phyloP scores from a whole-genome alignment of 1,140 invertebrate species.

The Cardiocondyla obscurior region DNA sequence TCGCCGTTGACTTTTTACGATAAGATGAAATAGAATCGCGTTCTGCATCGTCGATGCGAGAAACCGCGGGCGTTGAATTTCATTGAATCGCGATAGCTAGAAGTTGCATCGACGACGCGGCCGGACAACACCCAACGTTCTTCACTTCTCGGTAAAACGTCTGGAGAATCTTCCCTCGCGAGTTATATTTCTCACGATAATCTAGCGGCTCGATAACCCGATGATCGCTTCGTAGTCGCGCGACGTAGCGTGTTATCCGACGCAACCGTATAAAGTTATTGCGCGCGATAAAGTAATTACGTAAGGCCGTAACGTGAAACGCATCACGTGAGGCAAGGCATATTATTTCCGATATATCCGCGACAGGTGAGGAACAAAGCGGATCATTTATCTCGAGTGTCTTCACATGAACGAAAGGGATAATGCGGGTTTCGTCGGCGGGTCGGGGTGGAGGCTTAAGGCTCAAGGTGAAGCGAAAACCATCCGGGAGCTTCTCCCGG shows the following conservation, averaged over 20 bases:
- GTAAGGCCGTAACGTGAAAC: too few species aligned
- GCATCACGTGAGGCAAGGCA: too few species aligned
- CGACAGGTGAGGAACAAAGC: neutral
- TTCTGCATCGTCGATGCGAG: neutral
- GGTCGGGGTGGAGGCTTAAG: neutral
- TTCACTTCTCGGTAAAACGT: conserved; percentile 2
- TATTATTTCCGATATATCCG: neutral
- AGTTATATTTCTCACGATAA: neutral
- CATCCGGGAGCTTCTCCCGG: neutral
- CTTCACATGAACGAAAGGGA: neutral
- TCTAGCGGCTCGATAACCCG: neutral
- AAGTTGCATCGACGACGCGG: neutral
- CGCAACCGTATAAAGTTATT: neutral
- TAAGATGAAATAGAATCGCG: conserved; percentile 52
- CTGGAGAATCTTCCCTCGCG: neutral
- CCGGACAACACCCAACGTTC: conserved; percentile 25
- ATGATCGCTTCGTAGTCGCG: neutral
- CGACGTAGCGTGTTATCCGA: neutral
- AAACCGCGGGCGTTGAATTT: conserved; percentile 16
- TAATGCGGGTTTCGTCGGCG: neutral
- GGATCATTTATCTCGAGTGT: neutral
- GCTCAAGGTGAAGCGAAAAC: neutral
- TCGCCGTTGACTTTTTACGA: conserved; percentile 43
- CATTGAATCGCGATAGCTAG: conserved; percentile 17
- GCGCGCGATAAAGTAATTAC: too few species aligned